A percentile compares a stretch with the other conserved stretches of the same genome.
Evolutionary conservation across 2,888 invertebrate species (phyloP).

Genomic region (Cataglyphis altisquamis): DNA sequence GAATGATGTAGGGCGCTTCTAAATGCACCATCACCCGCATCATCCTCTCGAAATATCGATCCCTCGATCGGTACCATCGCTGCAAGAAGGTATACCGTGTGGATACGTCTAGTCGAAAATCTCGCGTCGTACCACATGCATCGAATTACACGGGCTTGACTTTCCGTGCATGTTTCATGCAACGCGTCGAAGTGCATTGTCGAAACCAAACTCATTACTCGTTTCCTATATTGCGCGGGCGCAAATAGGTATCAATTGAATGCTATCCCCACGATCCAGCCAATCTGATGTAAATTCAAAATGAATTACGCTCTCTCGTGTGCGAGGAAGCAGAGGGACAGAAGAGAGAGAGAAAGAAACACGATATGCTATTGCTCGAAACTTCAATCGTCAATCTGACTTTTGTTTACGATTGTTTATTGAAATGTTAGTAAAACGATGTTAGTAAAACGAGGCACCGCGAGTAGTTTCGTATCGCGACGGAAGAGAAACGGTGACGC

Average conservation of each 20-base stretch:
- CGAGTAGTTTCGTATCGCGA: conserved; percentile 35
- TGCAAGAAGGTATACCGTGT: conserved; percentile 25
- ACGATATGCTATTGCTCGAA: conserved; percentile 17
- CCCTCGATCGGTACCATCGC: not conserved
- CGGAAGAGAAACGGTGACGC: conserved; percentile 21
- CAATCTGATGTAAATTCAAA: conserved; percentile 69
- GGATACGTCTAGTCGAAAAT: conserved; percentile 22
- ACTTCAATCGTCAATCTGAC: conserved; percentile 45
- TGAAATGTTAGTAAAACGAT: conserved; percentile 61
- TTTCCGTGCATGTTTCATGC: conserved; percentile 53
- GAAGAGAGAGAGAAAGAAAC: not conserved
- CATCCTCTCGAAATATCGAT: conserved; percentile 28
- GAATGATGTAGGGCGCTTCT: conserved; percentile 34
- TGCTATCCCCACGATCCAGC: conserved; percentile 59
- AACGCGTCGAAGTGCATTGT: conserved; percentile 19
- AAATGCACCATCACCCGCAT: conserved; percentile 44
- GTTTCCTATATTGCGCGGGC: conserved; percentile 43
- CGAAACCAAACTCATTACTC: conserved; percentile 61
- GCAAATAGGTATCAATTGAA: conserved; percentile 60
- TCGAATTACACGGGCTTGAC: conserved; percentile 34
- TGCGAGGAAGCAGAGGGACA: conserved; percentile 11
- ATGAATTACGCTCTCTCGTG: conserved; percentile 67
- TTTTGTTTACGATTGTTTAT: conserved; percentile 59
- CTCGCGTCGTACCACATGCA: conserved; percentile 17
- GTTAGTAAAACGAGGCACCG: conserved; percentile 62